These are phyloP conservation scores for Drosophila navojoa DNA, from an alignment of 1,140 invertebrate species.

Conservation along the genomic window DNA sequence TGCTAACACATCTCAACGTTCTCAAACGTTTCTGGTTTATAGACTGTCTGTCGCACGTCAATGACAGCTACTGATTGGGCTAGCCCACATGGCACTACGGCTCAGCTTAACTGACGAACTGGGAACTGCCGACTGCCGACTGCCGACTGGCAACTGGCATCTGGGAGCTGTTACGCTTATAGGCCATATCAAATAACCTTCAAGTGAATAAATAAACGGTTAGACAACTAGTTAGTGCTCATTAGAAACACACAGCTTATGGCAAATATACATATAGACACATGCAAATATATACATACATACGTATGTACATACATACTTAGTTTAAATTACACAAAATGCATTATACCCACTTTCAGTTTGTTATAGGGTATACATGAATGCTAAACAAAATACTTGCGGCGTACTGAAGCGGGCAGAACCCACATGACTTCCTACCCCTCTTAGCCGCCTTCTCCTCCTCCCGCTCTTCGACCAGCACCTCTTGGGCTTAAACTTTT, in stretches of 20 bases:
- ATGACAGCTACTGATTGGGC: conserved; percentile 37
- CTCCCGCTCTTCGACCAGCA: neutral
- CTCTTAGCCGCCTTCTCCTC: too few relatives aligned
- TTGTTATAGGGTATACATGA: neutral
- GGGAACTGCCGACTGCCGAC: neutral
- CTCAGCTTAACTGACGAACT: neutral
- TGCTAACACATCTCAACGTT: conserved; percentile 26
- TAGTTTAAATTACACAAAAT: neutral
- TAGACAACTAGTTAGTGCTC: conserved; percentile 60
- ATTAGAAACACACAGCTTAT: conserved; percentile 13
- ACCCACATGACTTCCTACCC: conserved; percentile 16
- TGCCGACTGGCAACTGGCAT: neutral
- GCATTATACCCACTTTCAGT: neutral
- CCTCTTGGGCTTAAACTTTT: conserved; percentile 5
- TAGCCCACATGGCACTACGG: conserved; percentile 9
- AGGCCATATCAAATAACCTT: conserved; percentile 72
- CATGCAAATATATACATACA: neutral
- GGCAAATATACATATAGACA: neutral
- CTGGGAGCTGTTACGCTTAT: conserved; percentile 14
- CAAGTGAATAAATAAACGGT: conserved; percentile 47
- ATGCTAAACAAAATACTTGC: conserved; percentile 16
- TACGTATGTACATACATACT: too few relatives aligned
- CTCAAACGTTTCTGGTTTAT: conserved; percentile 38
- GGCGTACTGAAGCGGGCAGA: conserved; percentile 5
- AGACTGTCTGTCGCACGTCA: conserved; percentile 35